phyloP scores from a whole-genome alignment of 2,113 vertebrate species.

The Mugil cephalus region DNA sequence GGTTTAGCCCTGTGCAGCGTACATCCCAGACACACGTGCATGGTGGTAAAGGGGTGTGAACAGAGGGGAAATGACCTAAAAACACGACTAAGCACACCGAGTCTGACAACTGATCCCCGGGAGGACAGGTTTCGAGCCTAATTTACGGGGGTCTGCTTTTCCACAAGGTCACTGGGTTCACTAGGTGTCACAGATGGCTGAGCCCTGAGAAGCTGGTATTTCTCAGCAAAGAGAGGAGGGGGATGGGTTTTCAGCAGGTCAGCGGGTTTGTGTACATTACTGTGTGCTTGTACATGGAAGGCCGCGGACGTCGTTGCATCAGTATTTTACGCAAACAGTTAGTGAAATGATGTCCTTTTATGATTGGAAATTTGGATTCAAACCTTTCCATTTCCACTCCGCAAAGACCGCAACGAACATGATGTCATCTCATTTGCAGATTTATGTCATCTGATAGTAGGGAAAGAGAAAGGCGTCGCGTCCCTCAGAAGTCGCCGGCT shows the following conservation, averaged over 20 bases:
- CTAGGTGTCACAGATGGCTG: constrained; percentile 69
- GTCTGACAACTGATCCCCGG: constrained; percentile 51
- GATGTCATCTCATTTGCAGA: background rate
- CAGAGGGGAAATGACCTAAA: constrained; percentile 23
- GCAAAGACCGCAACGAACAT: background rate
- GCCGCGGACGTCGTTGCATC: constrained; percentile 29
- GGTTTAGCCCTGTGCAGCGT: background rate
- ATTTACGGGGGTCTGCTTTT: constrained; percentile 52
- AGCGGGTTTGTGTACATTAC: constrained; percentile 61
- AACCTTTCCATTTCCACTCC: constrained; percentile 9
- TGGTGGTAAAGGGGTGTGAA: constrained; percentile 4
- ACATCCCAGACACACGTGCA: constrained; percentile 4
- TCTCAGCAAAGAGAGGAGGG: constrained; percentile 53
- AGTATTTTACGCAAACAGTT: constrained; percentile 16
- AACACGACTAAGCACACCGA: constrained; percentile 31
- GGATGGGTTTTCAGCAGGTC: constrained; percentile 61
- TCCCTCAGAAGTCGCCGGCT: background rate
- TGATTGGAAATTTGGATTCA: constrained; percentile 14
- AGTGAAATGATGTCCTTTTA: background rate
- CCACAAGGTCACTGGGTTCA: constrained; percentile 68
- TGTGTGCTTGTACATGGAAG: constrained; percentile 23
- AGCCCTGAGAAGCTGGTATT: constrained; percentile 51
- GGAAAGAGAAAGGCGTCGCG: too few species aligned
- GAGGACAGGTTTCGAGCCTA: constrained; percentile 49
- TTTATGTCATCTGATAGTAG: background rate